These are phyloP conservation scores for Dasypogon diadema DNA, from an alignment of 2,888 invertebrate species.

Conservation along the genomic window DNA sequence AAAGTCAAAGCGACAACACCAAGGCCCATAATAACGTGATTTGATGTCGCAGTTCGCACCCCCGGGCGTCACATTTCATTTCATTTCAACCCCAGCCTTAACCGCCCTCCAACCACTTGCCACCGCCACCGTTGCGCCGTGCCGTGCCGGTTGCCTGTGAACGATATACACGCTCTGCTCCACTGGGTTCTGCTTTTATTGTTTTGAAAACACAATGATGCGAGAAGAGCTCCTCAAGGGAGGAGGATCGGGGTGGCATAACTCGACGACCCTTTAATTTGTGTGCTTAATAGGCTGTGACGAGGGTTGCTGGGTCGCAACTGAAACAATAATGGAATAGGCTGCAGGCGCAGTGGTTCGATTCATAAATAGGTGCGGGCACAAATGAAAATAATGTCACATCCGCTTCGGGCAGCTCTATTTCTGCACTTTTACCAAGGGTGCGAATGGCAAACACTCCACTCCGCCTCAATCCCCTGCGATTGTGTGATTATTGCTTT, in stretches of 20 bases:
- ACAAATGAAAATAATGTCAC: slow-evolving; percentile 42
- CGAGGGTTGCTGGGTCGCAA: background rate
- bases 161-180: slow-evolving; percentile 7
- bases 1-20: slow-evolving; percentile 38
- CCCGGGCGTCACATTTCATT: slow-evolving; percentile 40
- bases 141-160: background rate
- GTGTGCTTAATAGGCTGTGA: slow-evolving; percentile 32
- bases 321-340: slow-evolving; percentile 13
- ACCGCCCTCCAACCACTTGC: background rate
- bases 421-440: slow-evolving; percentile 20
- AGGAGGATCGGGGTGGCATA: background rate
- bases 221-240: background rate
- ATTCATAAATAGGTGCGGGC: background rate
- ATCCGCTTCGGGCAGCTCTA: background rate
- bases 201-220: slow-evolving; percentile 25
- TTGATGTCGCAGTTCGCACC: slow-evolving; percentile 36
- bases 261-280: slow-evolving; percentile 33
- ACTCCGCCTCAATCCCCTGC: background rate
- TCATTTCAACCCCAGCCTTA: background rate
- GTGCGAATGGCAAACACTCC: slow-evolving; percentile 29
- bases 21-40: slow-evolving; percentile 36
- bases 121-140: background rate
- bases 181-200: slow-evolving; percentile 23
- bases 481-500: slow-evolving; percentile 43
- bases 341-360: background rate